These are phyloP conservation scores for Cataglyphis rosenhaueri DNA, from an alignment of 2,888 invertebrate species.

Conservation along the genomic window DNA sequence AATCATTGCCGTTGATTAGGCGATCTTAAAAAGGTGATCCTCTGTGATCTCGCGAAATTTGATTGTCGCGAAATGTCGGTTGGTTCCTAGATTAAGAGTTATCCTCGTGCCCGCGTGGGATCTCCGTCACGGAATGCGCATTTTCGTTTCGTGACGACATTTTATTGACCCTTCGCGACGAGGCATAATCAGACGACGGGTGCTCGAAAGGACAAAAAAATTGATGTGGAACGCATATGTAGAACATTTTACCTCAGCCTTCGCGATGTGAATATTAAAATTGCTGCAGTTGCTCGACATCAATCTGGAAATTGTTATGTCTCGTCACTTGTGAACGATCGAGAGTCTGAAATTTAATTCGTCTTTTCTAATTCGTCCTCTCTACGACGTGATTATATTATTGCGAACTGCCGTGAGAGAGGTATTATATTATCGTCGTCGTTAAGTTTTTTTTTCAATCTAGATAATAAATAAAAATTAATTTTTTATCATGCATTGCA, in stretches of 20 bases:
- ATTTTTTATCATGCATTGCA: constrained; percentile 75
- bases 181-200: not conserved
- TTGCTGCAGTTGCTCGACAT: not conserved
- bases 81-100: constrained; percentile 72
- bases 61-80: constrained; percentile 61
- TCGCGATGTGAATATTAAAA: not conserved
- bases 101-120: constrained; percentile 68
- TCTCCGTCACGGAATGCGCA: constrained; percentile 64
- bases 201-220: not conserved
- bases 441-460: constrained; percentile 78
- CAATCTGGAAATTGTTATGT: not conserved
- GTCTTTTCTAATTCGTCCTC: constrained; percentile 12
- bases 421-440: constrained; percentile 67
- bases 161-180: constrained; percentile 28
- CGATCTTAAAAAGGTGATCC: constrained; percentile 69
- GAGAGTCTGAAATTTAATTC: constrained; percentile 16
- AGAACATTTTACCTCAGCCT: not conserved
- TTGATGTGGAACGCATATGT: not conserved
- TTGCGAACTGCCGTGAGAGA: constrained; percentile 63
- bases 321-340: constrained; percentile 22
- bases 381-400: constrained; percentile 19
- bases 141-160: constrained; percentile 17
- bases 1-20: constrained; percentile 69
- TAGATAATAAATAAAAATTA: constrained; percentile 82
- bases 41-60: constrained; percentile 47